These are phyloP conservation scores for Enhydra lutris DNA, from an alignment of 2,113 vertebrate genomes.

Conservation along the genomic window DNA sequence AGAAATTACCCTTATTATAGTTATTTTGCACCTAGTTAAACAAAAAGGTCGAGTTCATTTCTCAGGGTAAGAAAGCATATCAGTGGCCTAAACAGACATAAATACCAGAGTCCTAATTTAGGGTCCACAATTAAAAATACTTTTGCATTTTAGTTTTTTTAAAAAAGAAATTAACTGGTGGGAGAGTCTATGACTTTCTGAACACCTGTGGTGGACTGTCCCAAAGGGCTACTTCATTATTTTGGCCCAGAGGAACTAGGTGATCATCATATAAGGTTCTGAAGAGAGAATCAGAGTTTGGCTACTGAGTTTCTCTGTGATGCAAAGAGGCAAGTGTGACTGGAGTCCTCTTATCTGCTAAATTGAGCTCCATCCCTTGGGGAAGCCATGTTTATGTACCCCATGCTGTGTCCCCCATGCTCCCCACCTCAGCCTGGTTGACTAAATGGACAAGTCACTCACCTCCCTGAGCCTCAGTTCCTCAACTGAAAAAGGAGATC, in stretches of 20 bases:
- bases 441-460: background rate
- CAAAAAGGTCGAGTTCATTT: background rate
- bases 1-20: background rate
- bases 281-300: background rate
- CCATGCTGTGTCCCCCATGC: background rate
- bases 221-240: background rate
- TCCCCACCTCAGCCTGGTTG: background rate
- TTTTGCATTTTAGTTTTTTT: background rate
- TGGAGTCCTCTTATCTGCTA: background rate
- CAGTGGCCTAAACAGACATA: background rate
- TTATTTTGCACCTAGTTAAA: conserved; percentile 17
- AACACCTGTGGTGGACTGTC: background rate
- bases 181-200: background rate
- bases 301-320: background rate
- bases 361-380: background rate
- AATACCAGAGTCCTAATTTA: background rate
- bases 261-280: background rate
- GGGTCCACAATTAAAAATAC: background rate
- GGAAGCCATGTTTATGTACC: background rate
- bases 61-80: background rate
- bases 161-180: background rate
- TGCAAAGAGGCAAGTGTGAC: background rate
- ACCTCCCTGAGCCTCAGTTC: background rate
- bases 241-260: background rate
- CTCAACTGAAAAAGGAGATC: background rate